Evolutionary conservation across 2,888 invertebrate genomes (phyloP), one percentile per base, ranked within the genome.

Genomic region (Agrenia bidenticulata): DNA sequence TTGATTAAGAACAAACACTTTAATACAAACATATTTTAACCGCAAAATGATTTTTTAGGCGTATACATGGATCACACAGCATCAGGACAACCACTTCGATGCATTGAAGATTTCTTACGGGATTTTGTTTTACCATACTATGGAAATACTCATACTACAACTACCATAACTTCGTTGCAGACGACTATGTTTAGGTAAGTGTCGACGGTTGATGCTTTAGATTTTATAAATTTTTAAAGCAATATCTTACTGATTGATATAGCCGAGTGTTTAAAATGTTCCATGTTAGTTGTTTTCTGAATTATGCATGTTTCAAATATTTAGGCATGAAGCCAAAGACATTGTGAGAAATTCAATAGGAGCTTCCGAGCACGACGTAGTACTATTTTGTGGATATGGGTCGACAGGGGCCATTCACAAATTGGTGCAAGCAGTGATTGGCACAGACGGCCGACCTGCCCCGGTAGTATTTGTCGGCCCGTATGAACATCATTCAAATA

Each of bases 11-110:
- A n/a, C n/a, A n/a, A n/a, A n/a, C n/a, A n/a, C n/a, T n/a, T n/a
- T n/a, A n/a, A n/a, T n/a, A n/a, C n/a, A n/a, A n/a, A n/a, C n/a
- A n/a, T n/a, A n/a, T n/a, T n/a, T n/a, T n/a, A n/a, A n/a, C n/a
- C n/a, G n/a, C n/a, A n/a, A n/a, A n/a, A n/a, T n/a, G n/a, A n/a
- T n/a, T 7, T 58, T 56, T 15, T 85, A 90, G 89, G 89, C 77
- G 87, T 91, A 13, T 93, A 92, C 80, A 90, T 92, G 80, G 93
- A 94, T 82, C 92, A 91, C 81, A 89, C 88, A 62, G 90, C 92
- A 1, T 91, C 91, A 0, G 93, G 93, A 15, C 85, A 90, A 76
- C 87, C 90, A 0, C 79, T 93, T 73, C 87, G 88, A 69, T 93
- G 92, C 82, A 85, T 94, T 73, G 94, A 94, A 79, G 91, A 92